These are phyloP conservation scores for Tetrax tetrax DNA, from an alignment of 2,113 vertebrate genomes.

Conservation along the genomic window DNA sequence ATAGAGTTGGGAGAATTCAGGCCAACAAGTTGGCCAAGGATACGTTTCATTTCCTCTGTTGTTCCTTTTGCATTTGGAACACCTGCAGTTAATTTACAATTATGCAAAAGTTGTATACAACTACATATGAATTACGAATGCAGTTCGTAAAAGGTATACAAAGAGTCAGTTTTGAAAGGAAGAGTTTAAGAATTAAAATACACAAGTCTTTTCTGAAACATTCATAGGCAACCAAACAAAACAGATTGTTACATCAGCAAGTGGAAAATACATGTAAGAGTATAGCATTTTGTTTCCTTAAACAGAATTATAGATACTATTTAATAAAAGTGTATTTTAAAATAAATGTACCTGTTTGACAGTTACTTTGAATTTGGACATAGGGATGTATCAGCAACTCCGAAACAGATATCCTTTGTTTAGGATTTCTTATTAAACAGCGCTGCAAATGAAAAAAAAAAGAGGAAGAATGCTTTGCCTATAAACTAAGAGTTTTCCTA, in stretches of 20 bases:
- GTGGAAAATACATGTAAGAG: background rate
- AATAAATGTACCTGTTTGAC: slow-evolving; percentile 76
- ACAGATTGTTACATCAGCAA: background rate
- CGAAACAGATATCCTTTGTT: slow-evolving; percentile 88
- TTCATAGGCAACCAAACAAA: background rate
- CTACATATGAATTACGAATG: background rate
- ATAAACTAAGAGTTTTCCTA: background rate
- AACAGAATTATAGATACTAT: background rate
- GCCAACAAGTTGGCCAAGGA: slow-evolving; percentile 89
- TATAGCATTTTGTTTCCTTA: background rate
- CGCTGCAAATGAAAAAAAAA: slow-evolving; percentile 66
- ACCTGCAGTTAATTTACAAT: slow-evolving; percentile 52
- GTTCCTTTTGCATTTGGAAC: slow-evolving; percentile 55
- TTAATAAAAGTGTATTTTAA: background rate
- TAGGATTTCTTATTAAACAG: slow-evolving; percentile 90
- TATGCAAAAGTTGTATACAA: background rate
- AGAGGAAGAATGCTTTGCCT: background rate
- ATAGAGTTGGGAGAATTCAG: slow-evolving; percentile 96
- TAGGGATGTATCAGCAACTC: slow-evolving; percentile 90
- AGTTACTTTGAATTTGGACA: slow-evolving; percentile 85
- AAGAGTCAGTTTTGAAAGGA: background rate
- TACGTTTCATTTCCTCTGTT: slow-evolving; percentile 85
- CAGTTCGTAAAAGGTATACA: background rate
- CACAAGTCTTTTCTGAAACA: background rate
- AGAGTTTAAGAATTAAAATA: background rate